phyloP scores from a whole-genome alignment of 2,113 vertebrate species.

The Albula glossodonta region DNA sequence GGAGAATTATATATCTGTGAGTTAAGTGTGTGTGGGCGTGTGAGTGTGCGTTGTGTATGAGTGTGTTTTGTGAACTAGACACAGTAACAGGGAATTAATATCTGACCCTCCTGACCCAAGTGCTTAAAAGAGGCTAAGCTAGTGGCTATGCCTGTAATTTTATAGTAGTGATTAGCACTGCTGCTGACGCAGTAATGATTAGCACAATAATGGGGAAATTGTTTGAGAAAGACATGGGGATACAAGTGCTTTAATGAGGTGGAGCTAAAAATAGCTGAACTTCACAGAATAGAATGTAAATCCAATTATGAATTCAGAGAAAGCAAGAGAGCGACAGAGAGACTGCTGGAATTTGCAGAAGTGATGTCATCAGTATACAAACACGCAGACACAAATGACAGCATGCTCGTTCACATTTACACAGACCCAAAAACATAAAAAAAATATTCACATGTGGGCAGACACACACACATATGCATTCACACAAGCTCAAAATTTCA shows the following conservation, averaged over 20 bases:
- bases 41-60: not conserved
- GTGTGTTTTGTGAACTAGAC: not conserved
- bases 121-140: not conserved
- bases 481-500: constrained; percentile 15
- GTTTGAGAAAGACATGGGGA: not conserved
- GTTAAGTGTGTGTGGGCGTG: not conserved
- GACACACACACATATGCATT: not conserved
- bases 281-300: not conserved
- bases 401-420: too few species aligned
- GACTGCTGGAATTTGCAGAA: not conserved
- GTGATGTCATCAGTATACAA: too few species aligned
- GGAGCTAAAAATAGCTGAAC: not conserved
- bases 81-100: not conserved
- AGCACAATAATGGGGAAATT: not conserved
- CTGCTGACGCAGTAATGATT: not conserved
- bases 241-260: not conserved
- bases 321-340: not conserved
- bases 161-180: not conserved
- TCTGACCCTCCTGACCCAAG: not conserved
- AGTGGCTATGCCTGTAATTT: not conserved
- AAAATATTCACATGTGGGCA: not conserved
- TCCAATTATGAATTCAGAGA: not conserved
- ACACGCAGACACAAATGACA: too few species aligned
- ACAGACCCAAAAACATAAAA: not conserved
- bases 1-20: too few species aligned